Conservation (phyloP, 2,888 invertebrate genomes). For the Sminthurides aquaticus region DNA sequence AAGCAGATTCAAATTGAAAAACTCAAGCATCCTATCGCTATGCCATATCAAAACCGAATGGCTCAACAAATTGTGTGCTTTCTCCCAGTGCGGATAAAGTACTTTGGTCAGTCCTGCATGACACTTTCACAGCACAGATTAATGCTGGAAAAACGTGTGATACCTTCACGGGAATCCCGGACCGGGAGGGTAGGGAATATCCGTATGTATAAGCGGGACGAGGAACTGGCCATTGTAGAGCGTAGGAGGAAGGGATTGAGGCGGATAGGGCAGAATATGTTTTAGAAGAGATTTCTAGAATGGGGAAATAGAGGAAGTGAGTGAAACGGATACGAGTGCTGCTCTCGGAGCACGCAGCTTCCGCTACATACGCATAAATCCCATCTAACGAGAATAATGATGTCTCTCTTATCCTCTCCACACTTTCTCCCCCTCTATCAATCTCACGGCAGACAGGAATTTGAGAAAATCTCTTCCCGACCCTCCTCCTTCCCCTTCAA, state of each 20-base stretch:
- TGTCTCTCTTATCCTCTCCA: constrained; percentile 2
- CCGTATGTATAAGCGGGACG: no score
- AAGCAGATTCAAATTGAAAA: background rate
- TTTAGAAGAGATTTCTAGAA: no score
- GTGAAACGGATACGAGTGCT: constrained; percentile 5
- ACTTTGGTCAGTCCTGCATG: no score
- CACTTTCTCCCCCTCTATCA: constrained; percentile 2
- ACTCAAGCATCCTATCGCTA: background rate
- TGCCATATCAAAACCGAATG: background rate
- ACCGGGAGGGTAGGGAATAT: background rate
- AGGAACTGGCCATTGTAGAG: no score
- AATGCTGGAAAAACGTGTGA: no score
- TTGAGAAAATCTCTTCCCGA: background rate
- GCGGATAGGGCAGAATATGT: no score
- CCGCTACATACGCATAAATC: constrained; percentile 22
- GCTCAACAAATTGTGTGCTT: no score
- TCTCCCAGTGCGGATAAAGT: no score
- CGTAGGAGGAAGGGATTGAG: no score
- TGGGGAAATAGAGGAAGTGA: background rate
- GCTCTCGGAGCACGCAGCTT: constrained; percentile 3
- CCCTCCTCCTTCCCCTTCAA: background rate
- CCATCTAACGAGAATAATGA: constrained; percentile 15
- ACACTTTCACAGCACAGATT: background rate
- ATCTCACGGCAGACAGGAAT: background rate
- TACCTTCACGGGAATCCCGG: no score